Conservation (phyloP, 2,888 invertebrate species). For the Galerucella calmariensis region DNA sequence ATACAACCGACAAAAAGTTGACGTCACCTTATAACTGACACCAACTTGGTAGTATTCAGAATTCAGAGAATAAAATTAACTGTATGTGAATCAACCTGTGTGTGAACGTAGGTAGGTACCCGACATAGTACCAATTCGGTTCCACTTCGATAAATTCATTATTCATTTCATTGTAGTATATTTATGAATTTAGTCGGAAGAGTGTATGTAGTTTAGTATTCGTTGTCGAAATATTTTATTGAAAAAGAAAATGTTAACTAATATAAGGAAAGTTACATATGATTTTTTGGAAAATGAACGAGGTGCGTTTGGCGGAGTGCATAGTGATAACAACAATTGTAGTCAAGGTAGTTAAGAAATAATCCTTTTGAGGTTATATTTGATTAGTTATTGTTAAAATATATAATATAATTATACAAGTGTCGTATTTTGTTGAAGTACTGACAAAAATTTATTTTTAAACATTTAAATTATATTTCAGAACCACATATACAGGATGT, state of each 20-base stretch:
- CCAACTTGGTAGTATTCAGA: neutral
- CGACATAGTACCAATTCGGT: neutral
- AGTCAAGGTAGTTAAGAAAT: neutral
- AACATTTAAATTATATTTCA: neutral
- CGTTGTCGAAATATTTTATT: neutral
- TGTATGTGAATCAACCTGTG: neutral
- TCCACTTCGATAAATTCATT: neutral
- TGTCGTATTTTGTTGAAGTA: neutral
- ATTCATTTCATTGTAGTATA: neutral
- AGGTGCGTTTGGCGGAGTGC: neutral
- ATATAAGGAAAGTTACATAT: conserved; percentile 1
- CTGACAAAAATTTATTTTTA: neutral
- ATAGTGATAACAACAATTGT: neutral
- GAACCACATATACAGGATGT: neutral
- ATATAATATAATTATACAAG: neutral
- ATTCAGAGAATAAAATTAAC: neutral
- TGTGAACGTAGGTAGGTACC: neutral
- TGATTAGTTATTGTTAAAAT: neutral
- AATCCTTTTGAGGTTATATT: neutral
- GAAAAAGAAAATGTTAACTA: conserved; percentile 7
- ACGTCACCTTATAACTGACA: conserved; percentile 8
- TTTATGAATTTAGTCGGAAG: neutral
- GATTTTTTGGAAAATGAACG: conserved; percentile 18
- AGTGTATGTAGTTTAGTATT: neutral
- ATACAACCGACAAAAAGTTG: conserved; percentile 9